Evolutionary conservation across 1,140 invertebrate genomes (phyloP).

Genomic region (Tetramorium alpestre): DNA sequence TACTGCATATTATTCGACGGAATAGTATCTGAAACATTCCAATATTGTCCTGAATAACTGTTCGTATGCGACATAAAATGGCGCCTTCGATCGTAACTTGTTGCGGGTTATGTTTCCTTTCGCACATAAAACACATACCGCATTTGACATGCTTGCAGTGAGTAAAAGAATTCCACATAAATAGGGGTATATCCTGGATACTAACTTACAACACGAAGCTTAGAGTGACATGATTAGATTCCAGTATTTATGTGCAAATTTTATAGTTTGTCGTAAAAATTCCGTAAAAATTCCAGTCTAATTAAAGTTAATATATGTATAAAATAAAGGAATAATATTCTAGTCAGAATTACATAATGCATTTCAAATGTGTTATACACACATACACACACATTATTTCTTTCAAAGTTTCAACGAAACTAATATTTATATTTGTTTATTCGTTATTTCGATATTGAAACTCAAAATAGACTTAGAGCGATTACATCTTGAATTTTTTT

Average conservation of each 20-base stretch:
- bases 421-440: background rate
- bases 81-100: conserved; percentile 53
- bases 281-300: background rate
- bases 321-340: background rate
- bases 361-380: background rate
- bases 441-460: background rate
- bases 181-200: conserved; percentile 15
- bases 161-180: background rate
- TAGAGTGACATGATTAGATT: conserved; percentile 14
- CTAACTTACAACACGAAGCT: conserved; percentile 9
- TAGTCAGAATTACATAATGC: background rate
- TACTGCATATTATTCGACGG: background rate
- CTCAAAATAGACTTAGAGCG: background rate
- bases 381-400: background rate
- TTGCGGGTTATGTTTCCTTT: conserved; percentile 55
- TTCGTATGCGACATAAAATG: conserved; percentile 8
- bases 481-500: background rate
- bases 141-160: conserved; percentile 42
- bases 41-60: background rate
- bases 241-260: background rate
- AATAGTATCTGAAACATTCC: background rate
- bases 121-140: conserved; percentile 56
- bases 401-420: background rate
- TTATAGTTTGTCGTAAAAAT: background rate
- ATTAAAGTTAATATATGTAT: background rate